Conservation (phyloP, 2,888 invertebrate species). For the Loripinus fragilis region DNA sequence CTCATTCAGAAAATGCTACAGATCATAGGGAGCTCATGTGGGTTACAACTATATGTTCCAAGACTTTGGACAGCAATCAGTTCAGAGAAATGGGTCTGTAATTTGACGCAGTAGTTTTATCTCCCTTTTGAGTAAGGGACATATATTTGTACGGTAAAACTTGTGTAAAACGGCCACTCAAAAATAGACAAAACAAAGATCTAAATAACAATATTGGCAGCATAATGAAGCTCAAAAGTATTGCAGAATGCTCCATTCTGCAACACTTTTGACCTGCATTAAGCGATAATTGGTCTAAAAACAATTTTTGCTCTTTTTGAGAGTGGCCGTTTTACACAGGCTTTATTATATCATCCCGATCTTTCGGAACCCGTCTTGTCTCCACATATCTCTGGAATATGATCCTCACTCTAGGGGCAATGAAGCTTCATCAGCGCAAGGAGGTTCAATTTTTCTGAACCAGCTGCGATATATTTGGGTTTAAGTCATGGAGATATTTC, state of each 20-base stretch:
- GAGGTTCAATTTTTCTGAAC: background rate
- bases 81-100: background rate
- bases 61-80: background rate
- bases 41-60: background rate
- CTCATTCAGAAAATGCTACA: slow-evolving; percentile 9
- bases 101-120: background rate
- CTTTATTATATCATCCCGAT: background rate
- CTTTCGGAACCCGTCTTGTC: slow-evolving; percentile 1
- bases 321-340: too few species aligned
- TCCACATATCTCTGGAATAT: background rate
- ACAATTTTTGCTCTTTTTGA: too few species aligned
- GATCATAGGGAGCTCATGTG: background rate
- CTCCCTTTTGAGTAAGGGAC: background rate
- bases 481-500: background rate
- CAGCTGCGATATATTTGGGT: background rate
- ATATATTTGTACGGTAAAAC: background rate
- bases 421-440: background rate
- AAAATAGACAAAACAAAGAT: too few species aligned
- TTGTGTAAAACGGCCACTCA: too few species aligned
- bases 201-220: too few species aligned
- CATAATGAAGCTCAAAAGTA: too few species aligned
- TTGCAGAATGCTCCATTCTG: too few species aligned
- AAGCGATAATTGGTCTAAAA: too few species aligned
- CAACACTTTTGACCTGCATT: too few species aligned
- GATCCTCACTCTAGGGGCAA: background rate